Evolutionary conservation across 2,888 invertebrate genomes (phyloP).

Genomic region (Lepidonotus clava): DNA sequence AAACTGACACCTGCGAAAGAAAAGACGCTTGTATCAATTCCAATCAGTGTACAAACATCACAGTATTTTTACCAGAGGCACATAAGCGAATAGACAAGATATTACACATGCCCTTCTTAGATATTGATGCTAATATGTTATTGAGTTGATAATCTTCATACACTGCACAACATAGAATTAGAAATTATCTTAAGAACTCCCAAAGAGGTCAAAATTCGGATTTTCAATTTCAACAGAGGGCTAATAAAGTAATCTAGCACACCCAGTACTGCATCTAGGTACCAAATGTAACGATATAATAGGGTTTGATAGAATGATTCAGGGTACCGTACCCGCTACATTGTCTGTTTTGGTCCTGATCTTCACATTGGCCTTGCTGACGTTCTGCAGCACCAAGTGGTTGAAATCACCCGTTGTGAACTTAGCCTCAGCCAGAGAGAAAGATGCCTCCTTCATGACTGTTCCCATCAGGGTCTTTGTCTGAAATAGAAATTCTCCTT

Average conservation of each 20-base stretch:
- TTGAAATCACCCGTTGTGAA: conserved; percentile 99
- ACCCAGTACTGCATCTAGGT: no score
- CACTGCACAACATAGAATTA: neutral
- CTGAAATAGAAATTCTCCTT: conserved; percentile 82
- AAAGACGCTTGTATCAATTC: no score
- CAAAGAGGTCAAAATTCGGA: neutral
- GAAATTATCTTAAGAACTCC: neutral
- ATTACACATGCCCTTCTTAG: neutral
- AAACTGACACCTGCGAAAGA: conserved; percentile 92
- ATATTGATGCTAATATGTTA: neutral
- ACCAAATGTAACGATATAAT: neutral
- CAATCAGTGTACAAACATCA: no score
- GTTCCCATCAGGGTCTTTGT: conserved; percentile 99
- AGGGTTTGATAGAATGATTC: no score
- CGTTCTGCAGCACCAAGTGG: conserved; percentile 98
- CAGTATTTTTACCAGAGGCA: no score
- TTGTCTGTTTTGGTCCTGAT: conserved; percentile 96
- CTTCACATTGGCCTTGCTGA: conserved; percentile 98
- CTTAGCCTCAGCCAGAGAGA: conserved; percentile 98
- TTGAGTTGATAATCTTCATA: no score
- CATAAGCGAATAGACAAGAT: neutral
- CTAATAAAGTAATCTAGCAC: neutral
- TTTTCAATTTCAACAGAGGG: neutral
- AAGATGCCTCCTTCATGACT: conserved; percentile 99
- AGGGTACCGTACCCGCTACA: conserved; percentile 98